A percentile compares a stretch with the other conserved stretches of the same genome.
Conservation (phyloP, 2,113 vertebrate genomes). For the Sapayoa aenigma region DNA sequence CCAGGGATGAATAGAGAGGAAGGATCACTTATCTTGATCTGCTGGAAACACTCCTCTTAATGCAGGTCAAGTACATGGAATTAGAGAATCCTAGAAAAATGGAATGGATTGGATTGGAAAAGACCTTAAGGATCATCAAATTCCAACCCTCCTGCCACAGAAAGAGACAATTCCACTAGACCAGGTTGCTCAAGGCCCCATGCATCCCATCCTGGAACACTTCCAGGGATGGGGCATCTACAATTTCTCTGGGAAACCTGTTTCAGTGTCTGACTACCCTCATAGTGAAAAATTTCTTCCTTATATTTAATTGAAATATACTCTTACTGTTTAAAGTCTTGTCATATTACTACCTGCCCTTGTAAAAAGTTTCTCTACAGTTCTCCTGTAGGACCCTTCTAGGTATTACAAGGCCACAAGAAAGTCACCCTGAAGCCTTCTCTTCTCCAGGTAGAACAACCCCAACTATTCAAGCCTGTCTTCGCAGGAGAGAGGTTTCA, state of each 20-base stretch:
- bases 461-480: background rate
- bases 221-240: background rate
- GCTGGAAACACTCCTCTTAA: background rate
- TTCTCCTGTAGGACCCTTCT: background rate
- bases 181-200: background rate
- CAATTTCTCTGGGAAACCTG: background rate
- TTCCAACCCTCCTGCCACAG: background rate
- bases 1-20: background rate
- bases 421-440: background rate
- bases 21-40: background rate
- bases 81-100: background rate
- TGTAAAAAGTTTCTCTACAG: background rate
- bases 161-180: background rate
- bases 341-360: background rate
- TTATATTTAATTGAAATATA: background rate
- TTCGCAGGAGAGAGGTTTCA: background rate
- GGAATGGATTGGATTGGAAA: background rate
- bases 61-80: background rate
- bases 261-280: background rate
- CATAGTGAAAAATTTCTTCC: background rate
- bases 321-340: background rate
- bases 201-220: background rate
- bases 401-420: background rate
- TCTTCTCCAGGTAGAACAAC: background rate
- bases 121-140: background rate